Conservation (phyloP, 2,113 vertebrate species). For the Sialia sialis region DNA sequence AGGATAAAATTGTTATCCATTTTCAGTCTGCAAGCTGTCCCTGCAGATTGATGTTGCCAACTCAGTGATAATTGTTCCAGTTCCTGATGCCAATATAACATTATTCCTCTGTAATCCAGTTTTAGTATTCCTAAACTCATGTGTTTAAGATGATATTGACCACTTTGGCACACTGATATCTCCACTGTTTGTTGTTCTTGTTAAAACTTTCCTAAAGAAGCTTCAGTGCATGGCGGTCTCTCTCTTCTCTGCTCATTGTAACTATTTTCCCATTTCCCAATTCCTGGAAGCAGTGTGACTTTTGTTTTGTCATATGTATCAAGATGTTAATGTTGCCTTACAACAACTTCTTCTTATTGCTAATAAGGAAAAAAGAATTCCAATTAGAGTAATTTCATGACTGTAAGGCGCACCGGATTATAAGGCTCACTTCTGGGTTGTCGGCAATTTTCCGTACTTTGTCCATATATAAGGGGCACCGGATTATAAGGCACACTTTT, state of each 20-base stretch:
- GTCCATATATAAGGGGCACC: too few species aligned
- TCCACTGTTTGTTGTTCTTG: background rate
- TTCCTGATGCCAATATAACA: background rate
- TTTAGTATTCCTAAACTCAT: background rate
- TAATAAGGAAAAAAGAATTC: slow-evolving; percentile 1
- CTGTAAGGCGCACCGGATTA: too few species aligned
- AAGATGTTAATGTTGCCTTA: background rate
- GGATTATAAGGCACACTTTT: too few species aligned
- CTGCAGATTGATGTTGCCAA: background rate
- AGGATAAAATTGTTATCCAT: background rate
- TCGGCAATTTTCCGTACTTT: too few species aligned
- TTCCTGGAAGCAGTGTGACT: background rate
- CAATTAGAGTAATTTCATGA: too few species aligned
- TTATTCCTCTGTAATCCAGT: background rate
- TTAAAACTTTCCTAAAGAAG: background rate
- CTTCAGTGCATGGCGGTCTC: background rate
- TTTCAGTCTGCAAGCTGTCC: background rate
- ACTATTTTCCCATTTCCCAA: background rate
- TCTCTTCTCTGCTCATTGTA: background rate
- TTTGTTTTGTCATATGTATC: background rate
- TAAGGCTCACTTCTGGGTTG: too few species aligned
- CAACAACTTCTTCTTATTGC: background rate
- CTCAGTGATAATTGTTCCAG: background rate
- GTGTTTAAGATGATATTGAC: background rate
- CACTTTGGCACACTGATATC: background rate